A percentile compares a stretch with the other conserved stretches of the same genome.
phyloP scores from a whole-genome alignment of 1,140 invertebrate species.

The Eumeta japonica region DNA sequence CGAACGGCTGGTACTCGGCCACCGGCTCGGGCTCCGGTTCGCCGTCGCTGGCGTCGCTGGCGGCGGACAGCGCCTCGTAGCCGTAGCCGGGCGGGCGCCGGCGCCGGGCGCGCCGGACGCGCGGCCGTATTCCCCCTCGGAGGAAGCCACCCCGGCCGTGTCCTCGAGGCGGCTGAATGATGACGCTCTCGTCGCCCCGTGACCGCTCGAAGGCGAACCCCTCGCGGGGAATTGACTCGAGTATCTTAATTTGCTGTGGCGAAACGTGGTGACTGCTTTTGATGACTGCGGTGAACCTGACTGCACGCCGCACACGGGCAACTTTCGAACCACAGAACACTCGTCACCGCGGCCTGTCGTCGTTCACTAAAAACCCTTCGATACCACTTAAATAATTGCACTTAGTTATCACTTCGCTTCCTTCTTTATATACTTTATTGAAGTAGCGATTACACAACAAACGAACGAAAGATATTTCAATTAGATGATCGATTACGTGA shows the following conservation, averaged over 20 bases:
- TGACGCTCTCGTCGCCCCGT: constrained; percentile 35
- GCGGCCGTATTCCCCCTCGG: constrained; percentile 37
- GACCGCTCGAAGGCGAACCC: constrained; percentile 32
- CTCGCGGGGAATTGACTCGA: constrained; percentile 35
- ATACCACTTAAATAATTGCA: constrained; percentile 1
- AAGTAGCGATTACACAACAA: neutral
- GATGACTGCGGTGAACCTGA: constrained; percentile 1
- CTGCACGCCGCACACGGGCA: neutral
- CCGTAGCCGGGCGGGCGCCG: constrained; percentile 41
- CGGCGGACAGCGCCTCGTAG: constrained; percentile 46
- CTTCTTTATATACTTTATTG: constrained; percentile 3
- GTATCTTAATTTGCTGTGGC: constrained; percentile 46
- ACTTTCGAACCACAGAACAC: neutral
- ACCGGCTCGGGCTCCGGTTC: constrained; percentile 30
- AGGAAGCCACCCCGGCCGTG: constrained; percentile 29
- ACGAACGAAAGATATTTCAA: neutral
- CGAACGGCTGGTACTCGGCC: constrained; percentile 39
- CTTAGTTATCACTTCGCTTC: neutral
- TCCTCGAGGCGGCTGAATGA: constrained; percentile 45
- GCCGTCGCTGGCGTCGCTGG: constrained; percentile 42
- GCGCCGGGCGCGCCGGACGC: constrained; percentile 25
- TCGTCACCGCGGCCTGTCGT: too few relatives aligned
- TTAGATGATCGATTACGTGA: neutral
- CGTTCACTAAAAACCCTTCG: too few relatives aligned
- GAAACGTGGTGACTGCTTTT: constrained; percentile 43